A percentile compares a stretch with the other conserved stretches of the same genome.
phyloP scores from a whole-genome alignment of 2,888 invertebrate genomes.

The Timema cristinae region DNA sequence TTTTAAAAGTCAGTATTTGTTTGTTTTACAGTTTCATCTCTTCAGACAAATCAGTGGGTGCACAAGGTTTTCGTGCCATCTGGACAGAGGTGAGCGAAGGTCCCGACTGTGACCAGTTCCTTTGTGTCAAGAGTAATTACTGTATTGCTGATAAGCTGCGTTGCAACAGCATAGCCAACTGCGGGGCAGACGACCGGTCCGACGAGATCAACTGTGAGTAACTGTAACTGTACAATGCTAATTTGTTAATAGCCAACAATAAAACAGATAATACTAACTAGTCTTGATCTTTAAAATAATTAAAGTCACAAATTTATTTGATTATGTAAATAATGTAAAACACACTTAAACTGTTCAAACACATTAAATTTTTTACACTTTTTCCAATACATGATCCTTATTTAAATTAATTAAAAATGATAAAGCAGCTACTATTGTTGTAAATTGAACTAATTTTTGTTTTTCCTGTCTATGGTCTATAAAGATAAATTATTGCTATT shows the following conservation, averaged over 20 bases:
- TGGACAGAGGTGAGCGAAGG: constrained; percentile 85
- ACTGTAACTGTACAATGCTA: neutral
- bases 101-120: constrained; percentile 62
- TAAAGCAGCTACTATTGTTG: too few species aligned
- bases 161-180: constrained; percentile 79
- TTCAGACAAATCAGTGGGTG: constrained; percentile 91
- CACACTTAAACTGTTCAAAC: too few species aligned
- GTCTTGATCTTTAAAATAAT: too few species aligned
- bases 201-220: constrained; percentile 79
- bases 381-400: too few species aligned
- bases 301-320: too few species aligned
- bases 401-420: too few species aligned
- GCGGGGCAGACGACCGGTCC: constrained; percentile 71
- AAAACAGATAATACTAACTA: too few species aligned
- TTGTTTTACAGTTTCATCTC: constrained; percentile 75
- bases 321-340: too few species aligned
- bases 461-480: too few species aligned
- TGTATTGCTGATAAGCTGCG: constrained; percentile 74
- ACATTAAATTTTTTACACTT: too few species aligned
- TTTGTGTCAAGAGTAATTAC: constrained; percentile 65
- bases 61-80: constrained; percentile 86
- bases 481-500: too few species aligned
- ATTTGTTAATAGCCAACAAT: neutral
- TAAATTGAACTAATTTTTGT: too few species aligned
- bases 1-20: neutral